Percentiles rank a stretch among this genome's conserved stretches.
phyloP scores from a whole-genome alignment of 2,797 vertebrate genomes.

The Enteromius radiatus region DNA sequence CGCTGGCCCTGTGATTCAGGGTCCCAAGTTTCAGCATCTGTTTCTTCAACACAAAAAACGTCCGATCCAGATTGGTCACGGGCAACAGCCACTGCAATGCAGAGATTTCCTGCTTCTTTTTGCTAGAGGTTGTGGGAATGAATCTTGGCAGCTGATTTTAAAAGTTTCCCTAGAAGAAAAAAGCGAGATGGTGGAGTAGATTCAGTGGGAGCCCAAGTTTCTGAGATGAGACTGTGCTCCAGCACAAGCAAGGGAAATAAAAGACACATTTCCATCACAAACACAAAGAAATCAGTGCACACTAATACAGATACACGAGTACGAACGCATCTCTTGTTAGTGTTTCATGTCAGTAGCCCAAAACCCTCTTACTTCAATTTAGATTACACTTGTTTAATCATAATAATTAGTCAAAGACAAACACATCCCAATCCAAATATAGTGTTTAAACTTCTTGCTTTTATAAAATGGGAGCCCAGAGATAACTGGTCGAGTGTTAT shows the following conservation, averaged over 20 bases:
- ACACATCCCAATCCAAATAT: constrained; percentile 30
- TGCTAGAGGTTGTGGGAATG: constrained; percentile 1
- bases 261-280: constrained; percentile 18
- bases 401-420: constrained; percentile 11
- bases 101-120: constrained; percentile 20
- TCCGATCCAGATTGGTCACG: constrained; percentile 15
- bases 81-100: constrained; percentile 52
- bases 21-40: constrained; percentile 1
- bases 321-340: constrained; percentile 7
- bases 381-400: not conserved
- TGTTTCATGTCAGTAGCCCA: constrained; percentile 34
- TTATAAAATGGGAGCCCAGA: not conserved
- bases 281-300: constrained; percentile 33
- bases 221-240: not conserved
- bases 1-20: not conserved
- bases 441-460: constrained; percentile 32
- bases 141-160: constrained; percentile 3
- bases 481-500: constrained; percentile 14
- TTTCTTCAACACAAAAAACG: constrained; percentile 12
- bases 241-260: constrained; percentile 2
- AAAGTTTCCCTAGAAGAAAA: constrained; percentile 4
- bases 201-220: constrained; percentile 17
- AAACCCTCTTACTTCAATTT: constrained; percentile 27
- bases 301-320: constrained; percentile 29
- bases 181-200: not conserved